phyloP scores from a whole-genome alignment of 2,888 invertebrate genomes.

The Melipona beecheii region DNA sequence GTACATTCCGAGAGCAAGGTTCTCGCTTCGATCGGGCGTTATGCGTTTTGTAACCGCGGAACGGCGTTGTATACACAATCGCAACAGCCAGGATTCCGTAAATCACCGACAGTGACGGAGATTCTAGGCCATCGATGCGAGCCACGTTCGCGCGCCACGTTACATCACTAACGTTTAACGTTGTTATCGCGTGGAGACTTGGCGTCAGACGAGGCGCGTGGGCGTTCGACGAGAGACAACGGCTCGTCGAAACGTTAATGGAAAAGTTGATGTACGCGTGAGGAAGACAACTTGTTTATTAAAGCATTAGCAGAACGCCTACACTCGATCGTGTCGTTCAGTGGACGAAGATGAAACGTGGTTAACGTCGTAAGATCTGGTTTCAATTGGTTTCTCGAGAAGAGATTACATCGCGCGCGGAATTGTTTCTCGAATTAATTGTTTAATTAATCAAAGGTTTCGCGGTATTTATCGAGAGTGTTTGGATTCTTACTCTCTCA shows the following conservation, averaged over 20 bases:
- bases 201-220: constrained; percentile 37
- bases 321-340: constrained; percentile 17
- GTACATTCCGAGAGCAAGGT: not conserved
- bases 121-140: constrained; percentile 54
- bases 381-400: constrained; percentile 3
- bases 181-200: constrained; percentile 37
- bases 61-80: not conserved
- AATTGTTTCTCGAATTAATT: constrained; percentile 22
- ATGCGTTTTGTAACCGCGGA: constrained; percentile 32
- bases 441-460: not conserved
- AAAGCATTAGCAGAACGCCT: constrained; percentile 54
- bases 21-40: constrained; percentile 18
- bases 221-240: constrained; percentile 47
- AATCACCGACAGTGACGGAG: constrained; percentile 33
- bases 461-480: not conserved
- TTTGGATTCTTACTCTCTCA: not conserved
- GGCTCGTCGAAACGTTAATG: constrained; percentile 41
- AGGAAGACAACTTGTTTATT: constrained; percentile 49
- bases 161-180: constrained; percentile 44
- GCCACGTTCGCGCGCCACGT: constrained; percentile 34
- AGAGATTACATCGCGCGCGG: not conserved
- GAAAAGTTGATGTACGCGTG: constrained; percentile 46
- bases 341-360: constrained; percentile 56
- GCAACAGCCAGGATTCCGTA: constrained; percentile 41
- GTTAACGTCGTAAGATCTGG: constrained; percentile 29